Evolutionary conservation across 2,888 invertebrate species (phyloP), one percentile per base, ranked within the genome.

Genomic region (Bibio marci): DNA sequence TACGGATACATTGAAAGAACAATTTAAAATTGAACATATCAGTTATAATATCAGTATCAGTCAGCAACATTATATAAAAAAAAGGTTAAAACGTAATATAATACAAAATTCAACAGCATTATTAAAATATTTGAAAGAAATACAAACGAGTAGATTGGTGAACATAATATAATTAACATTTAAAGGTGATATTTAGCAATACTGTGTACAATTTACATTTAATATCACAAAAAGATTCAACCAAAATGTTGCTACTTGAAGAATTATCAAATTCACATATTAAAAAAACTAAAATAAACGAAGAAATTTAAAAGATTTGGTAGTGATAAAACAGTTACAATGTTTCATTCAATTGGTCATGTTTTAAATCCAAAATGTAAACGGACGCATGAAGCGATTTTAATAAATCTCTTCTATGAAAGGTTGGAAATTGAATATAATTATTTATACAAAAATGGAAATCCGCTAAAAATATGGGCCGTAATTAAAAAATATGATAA

Each of bases 141-240:
- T 75, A 7, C 59, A 69, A 17, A 49, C 65, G 30, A 64, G 67
- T 33, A 58, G 71, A 30, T 63, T 83, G 31, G 79, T 81, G 38
- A 76, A 76, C 47, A 76, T 85, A 45, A 65, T 76, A 13, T n/a
- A n/a, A n/a, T 67, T 76, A 38, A 73, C 80, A 12, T 73, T 75
- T 25, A 71, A 70, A 46, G 90, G 90, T 0, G 90, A 90, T 60
- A 72, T 90, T n/a, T 17, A 66, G 90, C 51, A 80, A 78, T 51
- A 82, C 86, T 2, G 66, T 88, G 35, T 75, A 87, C 49, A 82
- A 86, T 60, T 66, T 87, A 39, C 82, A 88, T 62, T 85, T 91
- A 64, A 74, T 77, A 32, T 75, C 76, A 45, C 62, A 80, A 37
- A 76, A 72, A 35, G 35, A 35, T 17, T 26, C 35, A 4, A 17